Base-by-base conservation (phyloP, 2,888 invertebrate species). In the Osmoderma eremita region DNA sequence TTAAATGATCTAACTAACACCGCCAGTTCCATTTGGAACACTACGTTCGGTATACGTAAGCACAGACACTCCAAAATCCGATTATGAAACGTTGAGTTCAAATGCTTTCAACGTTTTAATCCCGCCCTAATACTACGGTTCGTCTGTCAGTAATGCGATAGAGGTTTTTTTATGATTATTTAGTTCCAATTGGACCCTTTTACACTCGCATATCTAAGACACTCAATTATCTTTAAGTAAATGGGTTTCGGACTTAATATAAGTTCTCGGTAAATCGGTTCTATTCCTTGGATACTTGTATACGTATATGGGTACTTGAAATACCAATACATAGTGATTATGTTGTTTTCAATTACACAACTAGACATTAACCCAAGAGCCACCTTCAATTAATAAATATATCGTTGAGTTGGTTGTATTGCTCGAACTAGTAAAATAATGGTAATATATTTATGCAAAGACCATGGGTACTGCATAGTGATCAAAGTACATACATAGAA, bases 191-290 rank as follows among this genome's bases (percentile, higher is more conserved):
- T 61, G 36, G 58, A 12, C 45, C 30, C 58, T 24, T 45, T 61
- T 45, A 61, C 24, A 45, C 30, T 2, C 15, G 22, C 45, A 30
- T 61, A 61, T 61, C 58, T 24, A 45, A 5, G 4, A 30, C 45
- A 45, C 30, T 61, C 24, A 45, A 48, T 61, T 61, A 61, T 45
- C 48, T 48, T 6, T 61, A 45, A 61, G 58, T 61, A 61, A 61
- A 36, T 61, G 58, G 30, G 17, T 30, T 41, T n/a, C n/a, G 53
- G 36, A 17, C 22, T 61, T 30, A 48, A 48, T 48, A 36, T 61
- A 61, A n/a, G 24, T 61, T 45, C 36, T 45, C 15, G 24, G 45
- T 48, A 45, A 30, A 30, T 45, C n/a, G n/a, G 50, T 30, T 50
- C 24, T 4, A 24, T 24, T 30, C 30, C 24, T 45, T 61, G 12